Base-by-base conservation (phyloP, 2,888 invertebrate genomes). In the Oxyteleia sp. region DNA sequence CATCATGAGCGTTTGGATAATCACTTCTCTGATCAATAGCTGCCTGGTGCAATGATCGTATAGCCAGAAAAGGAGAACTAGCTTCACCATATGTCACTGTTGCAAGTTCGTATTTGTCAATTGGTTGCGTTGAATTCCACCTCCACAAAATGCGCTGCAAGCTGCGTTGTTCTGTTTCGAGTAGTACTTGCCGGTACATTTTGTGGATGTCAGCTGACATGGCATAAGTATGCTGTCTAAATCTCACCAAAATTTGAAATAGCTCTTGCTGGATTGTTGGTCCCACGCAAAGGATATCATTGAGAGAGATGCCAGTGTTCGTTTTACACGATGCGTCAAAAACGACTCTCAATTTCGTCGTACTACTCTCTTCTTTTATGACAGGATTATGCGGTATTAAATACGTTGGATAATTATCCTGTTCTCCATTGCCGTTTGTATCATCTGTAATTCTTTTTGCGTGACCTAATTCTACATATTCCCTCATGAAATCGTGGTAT, bases 171-270 rank as follows among this genome's bases (percentile, higher is more conserved):
- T 81, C 75, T 0, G 55, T 45, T 4, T 23, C 49, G 1, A 87
- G 18, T 18, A 10, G 13, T 7, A 89, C 51, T 68, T 86, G 85
- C 0, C 88, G 85, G 55, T 88, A 91, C 89, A 90, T 91, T 81
- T 90, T 88, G 3, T 76, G 85, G 38, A 92, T 86, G 61, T 91
- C 91, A n/a, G 87, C 90, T 10, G 86, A 87, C 5, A 90, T 35
- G 0, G 87, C 88, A 29, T 87, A 82, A 1, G 20, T 18, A 57
- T 87, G 79, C 16, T 68, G 49, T 0, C 89, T 68, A 59, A 89
- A 90, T 10, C 87, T 57, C 3, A 88, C 10, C 3, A 91, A n/a
- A 1, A 88, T 51, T 1, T 85, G 45, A 29, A 87, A 74, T 0
- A 89, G 32, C 16, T 87, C 85, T 3, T 84, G 75, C 51, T 89